Base-by-base conservation (phyloP, 2,888 invertebrate species). In the Endotricha flammealis region DNA sequence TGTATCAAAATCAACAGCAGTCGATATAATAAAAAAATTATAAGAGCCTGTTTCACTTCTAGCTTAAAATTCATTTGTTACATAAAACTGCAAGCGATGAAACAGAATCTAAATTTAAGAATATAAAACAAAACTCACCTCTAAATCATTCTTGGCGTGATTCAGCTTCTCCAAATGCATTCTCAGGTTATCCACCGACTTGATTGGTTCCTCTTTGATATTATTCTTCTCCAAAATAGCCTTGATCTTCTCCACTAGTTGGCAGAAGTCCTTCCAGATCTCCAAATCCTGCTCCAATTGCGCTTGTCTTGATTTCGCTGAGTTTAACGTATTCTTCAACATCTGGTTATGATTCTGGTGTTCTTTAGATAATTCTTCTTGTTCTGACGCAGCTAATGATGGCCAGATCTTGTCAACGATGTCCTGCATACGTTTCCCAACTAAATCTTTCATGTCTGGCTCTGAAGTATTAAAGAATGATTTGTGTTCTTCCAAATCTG, bases 361-460 rank as follows among this genome's bases (percentile, higher is more conserved):
- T 53, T 95, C 94, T 14, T 92, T 90, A 7, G 94, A 93, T 8
- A 97, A 73, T 54, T 94, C 94, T 48, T 95, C 94, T 54, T 96
- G 95, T 57, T 96, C 95, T 11, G 91, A 88, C 4, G 91, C 89
- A 13, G 91, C 91, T 16, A 96, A 75, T 1, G 96, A 95, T 0
- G 95, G 93, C 93, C 95, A 95, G 38, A 96, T 95, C 58, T 93
- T 93, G 56, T 96, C 95, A 0, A 95, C 94, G 1, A 93, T 91
- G 41, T 93, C 92, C 58, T 95, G 94, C 64, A 95, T 93, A 40
- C 92, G 90, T 47, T 93, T 93, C 1, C 93, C 91, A 3, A 95
- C 93, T 46, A 95, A 81, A 59, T 94, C 94, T 40, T 93, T 91
- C 64, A 95, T 93, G 12, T 91, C 89, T 0, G 91, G 87, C 59